Conservation (phyloP, 2,113 vertebrate genomes). For the Aptenodytes forsteri region DNA sequence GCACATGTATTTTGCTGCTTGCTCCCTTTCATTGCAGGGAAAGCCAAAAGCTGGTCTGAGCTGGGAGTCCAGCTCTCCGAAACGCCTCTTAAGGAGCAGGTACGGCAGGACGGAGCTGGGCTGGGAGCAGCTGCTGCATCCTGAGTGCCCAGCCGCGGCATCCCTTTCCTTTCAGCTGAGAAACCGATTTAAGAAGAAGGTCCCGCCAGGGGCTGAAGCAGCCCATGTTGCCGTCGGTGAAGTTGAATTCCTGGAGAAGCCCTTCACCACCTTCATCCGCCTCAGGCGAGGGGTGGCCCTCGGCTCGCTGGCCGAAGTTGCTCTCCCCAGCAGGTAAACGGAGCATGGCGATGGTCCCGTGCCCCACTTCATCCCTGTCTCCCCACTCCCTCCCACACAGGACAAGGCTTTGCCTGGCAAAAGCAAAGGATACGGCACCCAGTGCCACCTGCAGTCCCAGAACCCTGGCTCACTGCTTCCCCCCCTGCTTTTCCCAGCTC, state of each 20-base stretch:
- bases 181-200: slow-evolving; percentile 73
- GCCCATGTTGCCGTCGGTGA: slow-evolving; percentile 74
- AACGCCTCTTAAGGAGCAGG: slow-evolving; percentile 56
- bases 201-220: slow-evolving; percentile 68
- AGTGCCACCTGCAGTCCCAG: rapidly evolving
- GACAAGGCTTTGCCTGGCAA: not conserved
- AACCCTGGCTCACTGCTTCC: not conserved
- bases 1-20: not conserved
- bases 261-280: slow-evolving; percentile 73
- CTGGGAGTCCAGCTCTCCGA: not conserved
- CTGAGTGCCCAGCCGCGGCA: not conserved
- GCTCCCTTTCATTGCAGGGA: slow-evolving; percentile 8
- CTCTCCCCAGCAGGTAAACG: slow-evolving; percentile 79
- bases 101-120: not conserved
- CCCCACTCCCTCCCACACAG: not conserved
- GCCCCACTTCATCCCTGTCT: rapidly evolving
- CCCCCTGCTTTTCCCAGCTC: not conserved
- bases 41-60: not conserved
- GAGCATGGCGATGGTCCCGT: rapidly evolving
- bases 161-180: slow-evolving; percentile 46
- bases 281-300: slow-evolving; percentile 57
- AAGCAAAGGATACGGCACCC: not conserved
- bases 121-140: not conserved
- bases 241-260: slow-evolving; percentile 74
- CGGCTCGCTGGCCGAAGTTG: slow-evolving; percentile 70